These are phyloP conservation scores for Chionodraco myersi DNA, from an alignment of 2,113 vertebrate genomes.

Conservation along the genomic window DNA sequence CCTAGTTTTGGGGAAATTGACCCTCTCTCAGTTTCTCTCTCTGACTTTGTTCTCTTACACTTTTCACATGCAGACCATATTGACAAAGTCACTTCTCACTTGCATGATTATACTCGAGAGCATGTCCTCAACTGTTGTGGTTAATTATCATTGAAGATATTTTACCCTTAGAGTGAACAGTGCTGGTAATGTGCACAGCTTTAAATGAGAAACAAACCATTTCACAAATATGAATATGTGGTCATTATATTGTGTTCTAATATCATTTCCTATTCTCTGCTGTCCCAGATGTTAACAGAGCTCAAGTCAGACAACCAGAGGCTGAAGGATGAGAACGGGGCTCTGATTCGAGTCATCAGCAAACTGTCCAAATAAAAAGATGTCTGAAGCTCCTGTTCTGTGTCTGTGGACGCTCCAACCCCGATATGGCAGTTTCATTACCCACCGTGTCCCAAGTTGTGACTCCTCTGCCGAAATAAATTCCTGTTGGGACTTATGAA, in stretches of 20 bases:
- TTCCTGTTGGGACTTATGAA: slow-evolving; percentile 15
- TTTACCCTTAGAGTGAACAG: too few relatives aligned
- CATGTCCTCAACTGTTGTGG: slow-evolving; percentile 46
- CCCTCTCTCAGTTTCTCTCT: slow-evolving; percentile 50
- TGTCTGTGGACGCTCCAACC: slow-evolving; percentile 17
- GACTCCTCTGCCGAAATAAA: slow-evolving; percentile 20
- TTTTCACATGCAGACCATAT: slow-evolving; percentile 35
- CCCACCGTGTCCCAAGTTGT: slow-evolving; percentile 19
- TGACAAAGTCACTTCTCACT: slow-evolving; percentile 51
- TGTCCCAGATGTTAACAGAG: slow-evolving; percentile 91
- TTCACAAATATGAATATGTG: background rate
- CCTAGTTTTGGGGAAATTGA: slow-evolving; percentile 69
- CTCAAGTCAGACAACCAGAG: slow-evolving; percentile 98
- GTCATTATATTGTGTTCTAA: slow-evolving; percentile 30
- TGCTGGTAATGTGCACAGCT: background rate
- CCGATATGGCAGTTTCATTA: slow-evolving; percentile 21
- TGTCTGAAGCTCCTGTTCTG: slow-evolving; percentile 24
- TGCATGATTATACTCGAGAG: slow-evolving; percentile 63
- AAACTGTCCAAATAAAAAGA: slow-evolving; percentile 94
- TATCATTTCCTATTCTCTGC: background rate
- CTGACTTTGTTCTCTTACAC: slow-evolving; percentile 47
- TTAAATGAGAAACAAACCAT: slow-evolving; percentile 11
- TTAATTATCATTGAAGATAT: background rate
- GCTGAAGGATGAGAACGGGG: slow-evolving; percentile 97
- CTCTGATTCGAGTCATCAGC: slow-evolving; percentile 98